Evolutionary conservation across 92 coral and sea anemone genomes (phyloP).

Genomic region (Isaurus tuberculatus): DNA sequence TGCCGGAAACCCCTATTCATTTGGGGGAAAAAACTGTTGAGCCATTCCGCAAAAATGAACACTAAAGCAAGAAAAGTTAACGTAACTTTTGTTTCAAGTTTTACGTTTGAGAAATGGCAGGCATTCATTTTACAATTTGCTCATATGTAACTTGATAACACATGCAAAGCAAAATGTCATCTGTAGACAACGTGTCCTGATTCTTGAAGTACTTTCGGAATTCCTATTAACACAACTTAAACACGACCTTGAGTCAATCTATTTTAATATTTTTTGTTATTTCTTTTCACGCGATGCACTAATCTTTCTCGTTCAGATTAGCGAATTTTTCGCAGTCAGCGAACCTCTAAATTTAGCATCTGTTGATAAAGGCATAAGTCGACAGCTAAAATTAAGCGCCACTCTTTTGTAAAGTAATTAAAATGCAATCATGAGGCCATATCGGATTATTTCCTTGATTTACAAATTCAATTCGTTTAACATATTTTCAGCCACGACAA

Average conservation of each 20-base stretch:
- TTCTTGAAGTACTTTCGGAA: conserved; percentile 4
- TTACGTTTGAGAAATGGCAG: not conserved
- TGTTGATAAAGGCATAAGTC: conserved; percentile 19
- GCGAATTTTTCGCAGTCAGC: conserved; percentile 18
- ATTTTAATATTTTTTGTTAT: not conserved
- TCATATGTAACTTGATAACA: not conserved
- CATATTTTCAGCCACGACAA: conserved; percentile 21
- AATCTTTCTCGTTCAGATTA: conserved; percentile 7
- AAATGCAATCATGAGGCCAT: conserved; percentile 15
- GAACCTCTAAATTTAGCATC: not conserved
- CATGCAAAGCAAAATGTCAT: not conserved
- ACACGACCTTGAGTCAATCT: not conserved
- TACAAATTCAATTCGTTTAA: conserved; percentile 3
- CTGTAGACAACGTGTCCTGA: not conserved
- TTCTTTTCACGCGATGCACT: conserved; percentile 16
- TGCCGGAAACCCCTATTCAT: too few relatives aligned
- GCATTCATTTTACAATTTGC: not conserved
- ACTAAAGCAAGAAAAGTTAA: too few relatives aligned
- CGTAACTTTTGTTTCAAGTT: too few relatives aligned
- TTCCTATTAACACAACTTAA: conserved; percentile 20
- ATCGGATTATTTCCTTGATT: conserved; percentile 32
- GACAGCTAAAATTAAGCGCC: conserved; percentile 14
- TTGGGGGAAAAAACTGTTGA: too few relatives aligned
- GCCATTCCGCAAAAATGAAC: too few relatives aligned
- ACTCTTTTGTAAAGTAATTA: conserved; percentile 16